Percentiles rank a stretch among this genome's conserved stretches.
phyloP scores from a whole-genome alignment of 2,113 vertebrate species.

The Peucedramus taeniatus region DNA sequence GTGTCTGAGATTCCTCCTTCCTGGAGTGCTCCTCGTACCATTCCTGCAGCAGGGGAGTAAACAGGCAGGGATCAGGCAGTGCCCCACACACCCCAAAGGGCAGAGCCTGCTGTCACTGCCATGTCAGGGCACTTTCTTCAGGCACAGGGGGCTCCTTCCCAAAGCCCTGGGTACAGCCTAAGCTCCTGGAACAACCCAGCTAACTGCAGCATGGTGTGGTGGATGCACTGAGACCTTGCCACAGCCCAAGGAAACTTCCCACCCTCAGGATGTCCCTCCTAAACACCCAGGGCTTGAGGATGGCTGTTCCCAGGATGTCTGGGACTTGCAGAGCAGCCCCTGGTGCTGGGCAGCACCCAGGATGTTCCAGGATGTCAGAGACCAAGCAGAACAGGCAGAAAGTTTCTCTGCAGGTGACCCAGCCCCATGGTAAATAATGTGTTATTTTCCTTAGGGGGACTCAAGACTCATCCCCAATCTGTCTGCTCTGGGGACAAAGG shows the following conservation, averaged over 20 bases:
- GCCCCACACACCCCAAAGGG: background rate
- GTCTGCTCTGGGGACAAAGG: background rate
- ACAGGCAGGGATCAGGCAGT: background rate
- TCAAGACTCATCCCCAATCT: background rate
- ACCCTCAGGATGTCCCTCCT: background rate
- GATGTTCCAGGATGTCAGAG: background rate
- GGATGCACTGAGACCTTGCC: fast-evolving
- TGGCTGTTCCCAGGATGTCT: fast-evolving
- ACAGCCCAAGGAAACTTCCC: background rate
- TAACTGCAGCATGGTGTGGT: background rate
- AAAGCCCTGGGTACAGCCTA: background rate
- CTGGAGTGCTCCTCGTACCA: conserved; percentile 91
- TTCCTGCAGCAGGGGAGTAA: conserved; percentile 66
- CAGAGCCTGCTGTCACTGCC: background rate
- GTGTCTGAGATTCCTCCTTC: conserved; percentile 70
- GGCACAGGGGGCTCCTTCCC: background rate
- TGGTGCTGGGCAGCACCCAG: background rate
- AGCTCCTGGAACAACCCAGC: background rate
- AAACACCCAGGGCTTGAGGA: background rate
- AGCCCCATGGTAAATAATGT: background rate
- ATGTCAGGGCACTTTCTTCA: background rate
- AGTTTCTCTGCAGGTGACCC: background rate
- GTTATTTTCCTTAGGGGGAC: background rate
- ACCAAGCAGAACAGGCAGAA: background rate
- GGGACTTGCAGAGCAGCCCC: background rate